phyloP scores from a whole-genome alignment of 2,797 vertebrate species.

The Chaetophractus vellerosus region DNA sequence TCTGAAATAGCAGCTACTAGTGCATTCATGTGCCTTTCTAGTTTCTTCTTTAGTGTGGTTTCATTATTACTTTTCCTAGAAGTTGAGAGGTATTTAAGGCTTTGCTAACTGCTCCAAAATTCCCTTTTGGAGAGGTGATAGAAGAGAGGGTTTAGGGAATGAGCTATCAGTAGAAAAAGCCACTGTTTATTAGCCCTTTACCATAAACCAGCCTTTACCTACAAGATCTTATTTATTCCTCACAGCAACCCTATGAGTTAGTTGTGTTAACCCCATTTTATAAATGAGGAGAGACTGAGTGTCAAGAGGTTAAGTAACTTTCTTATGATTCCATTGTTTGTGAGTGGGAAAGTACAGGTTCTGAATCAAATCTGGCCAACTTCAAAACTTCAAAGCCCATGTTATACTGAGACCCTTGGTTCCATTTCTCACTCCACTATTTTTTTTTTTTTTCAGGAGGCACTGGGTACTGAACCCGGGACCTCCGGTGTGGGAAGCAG shows the following conservation, averaged over 20 bases:
- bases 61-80: constrained; percentile 48
- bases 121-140: constrained; percentile 30
- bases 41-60: constrained; percentile 40
- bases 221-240: constrained; percentile 53
- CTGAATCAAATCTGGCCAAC: neutral
- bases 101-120: constrained; percentile 18
- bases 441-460: neutral
- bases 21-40: constrained; percentile 29
- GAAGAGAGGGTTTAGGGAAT: constrained; percentile 19
- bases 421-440: constrained; percentile 40
- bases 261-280: constrained; percentile 22
- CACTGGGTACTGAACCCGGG: no score
- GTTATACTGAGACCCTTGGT: neutral
- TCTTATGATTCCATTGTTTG: constrained; percentile 17
- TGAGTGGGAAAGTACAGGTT: constrained; percentile 36
- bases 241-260: constrained; percentile 29
- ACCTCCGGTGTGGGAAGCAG: no score
- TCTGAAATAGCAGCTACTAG: neutral
- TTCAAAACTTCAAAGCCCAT: neutral
- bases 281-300: neutral
- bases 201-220: constrained; percentile 38
- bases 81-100: constrained; percentile 27
- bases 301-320: constrained; percentile 35
- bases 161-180: neutral
- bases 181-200: constrained; percentile 26